Evolutionary conservation across 2,113 vertebrate species (phyloP).

Genomic region (Chunga burmeisteri): DNA sequence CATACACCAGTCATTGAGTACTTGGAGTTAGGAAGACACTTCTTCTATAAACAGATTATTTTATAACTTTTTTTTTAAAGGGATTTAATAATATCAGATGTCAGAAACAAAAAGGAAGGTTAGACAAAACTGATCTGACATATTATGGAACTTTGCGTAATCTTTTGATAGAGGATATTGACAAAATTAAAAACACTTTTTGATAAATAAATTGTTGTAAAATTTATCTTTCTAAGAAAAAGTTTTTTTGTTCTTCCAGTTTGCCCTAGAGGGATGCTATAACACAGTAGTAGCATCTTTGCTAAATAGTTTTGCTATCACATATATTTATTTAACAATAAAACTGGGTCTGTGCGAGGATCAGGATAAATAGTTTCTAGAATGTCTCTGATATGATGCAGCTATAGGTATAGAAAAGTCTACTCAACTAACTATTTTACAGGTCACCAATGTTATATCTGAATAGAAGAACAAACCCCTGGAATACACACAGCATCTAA

Average conservation of each 20-base stretch:
- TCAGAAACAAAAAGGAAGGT: neutral
- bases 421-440: neutral
- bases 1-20: neutral
- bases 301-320: neutral
- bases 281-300: neutral
- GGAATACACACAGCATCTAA: neutral
- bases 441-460: neutral
- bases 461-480: neutral
- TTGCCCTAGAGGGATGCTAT: neutral
- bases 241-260: neutral
- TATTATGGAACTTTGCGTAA: neutral
- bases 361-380: neutral
- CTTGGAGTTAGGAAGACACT: neutral
- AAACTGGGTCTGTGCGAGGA: neutral
- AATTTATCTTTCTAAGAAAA: neutral
- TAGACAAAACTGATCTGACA: neutral
- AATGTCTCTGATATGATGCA: neutral
- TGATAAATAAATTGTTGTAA: neutral
- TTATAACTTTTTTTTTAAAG: neutral
- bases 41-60: neutral
- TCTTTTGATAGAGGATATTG: neutral
- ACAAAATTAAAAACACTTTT: neutral
- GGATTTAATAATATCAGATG: neutral
- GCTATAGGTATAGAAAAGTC: neutral
- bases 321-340: neutral